Conservation (phyloP, 2,113 vertebrate genomes). For the Nyctibius bracteatus region DNA sequence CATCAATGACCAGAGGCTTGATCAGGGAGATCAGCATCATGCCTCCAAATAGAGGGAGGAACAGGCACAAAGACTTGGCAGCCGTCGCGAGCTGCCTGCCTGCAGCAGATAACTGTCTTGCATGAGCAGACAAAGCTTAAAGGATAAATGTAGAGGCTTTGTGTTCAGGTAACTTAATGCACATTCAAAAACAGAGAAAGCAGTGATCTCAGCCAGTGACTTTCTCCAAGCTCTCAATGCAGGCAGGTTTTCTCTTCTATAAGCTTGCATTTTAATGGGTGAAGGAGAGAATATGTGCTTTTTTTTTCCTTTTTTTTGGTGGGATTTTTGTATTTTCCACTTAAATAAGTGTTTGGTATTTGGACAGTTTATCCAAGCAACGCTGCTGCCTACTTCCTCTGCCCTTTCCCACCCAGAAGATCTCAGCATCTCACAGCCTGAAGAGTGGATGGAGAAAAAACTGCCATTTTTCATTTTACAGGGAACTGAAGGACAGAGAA, state of each 20-base stretch:
- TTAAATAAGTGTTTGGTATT: neutral
- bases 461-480: neutral
- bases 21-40: neutral
- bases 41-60: neutral
- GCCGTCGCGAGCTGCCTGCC: neutral
- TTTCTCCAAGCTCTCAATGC: neutral
- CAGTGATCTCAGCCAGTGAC: neutral
- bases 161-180: neutral
- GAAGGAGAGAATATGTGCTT: neutral
- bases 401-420: neutral
- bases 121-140: neutral
- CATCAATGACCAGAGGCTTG: neutral
- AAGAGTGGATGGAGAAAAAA: neutral
- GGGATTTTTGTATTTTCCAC: neutral
- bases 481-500: neutral
- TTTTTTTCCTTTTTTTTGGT: neutral
- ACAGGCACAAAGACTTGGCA: neutral
- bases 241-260: neutral
- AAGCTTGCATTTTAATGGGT: neutral
- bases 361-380: neutral
- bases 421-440: neutral
- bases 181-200: neutral
- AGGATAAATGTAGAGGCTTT: neutral
- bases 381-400: neutral
- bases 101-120: neutral